Base-by-base conservation (phyloP, 2,113 vertebrate species). In the Caranx melampygus region DNA sequence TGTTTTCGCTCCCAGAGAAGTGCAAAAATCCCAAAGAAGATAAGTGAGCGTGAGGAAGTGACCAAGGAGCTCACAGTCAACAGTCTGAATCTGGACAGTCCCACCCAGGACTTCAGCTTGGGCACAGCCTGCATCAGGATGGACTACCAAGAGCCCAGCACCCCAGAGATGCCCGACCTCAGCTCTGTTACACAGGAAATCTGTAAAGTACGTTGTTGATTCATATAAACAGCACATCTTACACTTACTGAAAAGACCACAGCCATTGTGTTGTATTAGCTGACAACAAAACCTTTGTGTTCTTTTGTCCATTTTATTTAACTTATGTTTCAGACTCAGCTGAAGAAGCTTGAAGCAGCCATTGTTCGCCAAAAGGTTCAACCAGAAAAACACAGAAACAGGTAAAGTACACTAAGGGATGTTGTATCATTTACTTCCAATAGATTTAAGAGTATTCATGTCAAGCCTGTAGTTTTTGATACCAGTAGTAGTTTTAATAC, bases 141-240 rank as follows among this genome's bases (percentile, higher is more conserved):
- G 44, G 79, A 67, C 21, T 91, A 86, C 59, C 31, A 63, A 2
- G 93, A 94, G 14, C 88, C 89, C 18, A 65, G 63, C 83, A 95
- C 93, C 6, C 94, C 95, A 0, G 93, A 95, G 85, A 94, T 94
- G 94, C 94, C 94, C 0, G 94, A 95, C 52, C 87, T 95, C 64
- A 95, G 94, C 85, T 92, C 91, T 5, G 74, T 94, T 0, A 95
- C 95, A 8, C 93, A 93, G 78, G 93, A 95, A 78, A 94, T 95
- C 81, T 94, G 92, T 82, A 95, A 95, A 83, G 95, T 95, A 64
- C 63, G 92, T 65, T 1, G 8, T n/a, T 57, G 34, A 15, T 34
- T 51, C 33, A 16, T 2, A 44, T 68, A 11, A 34, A 21, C 14
- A 3, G 18, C 7, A 49, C 57, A 15, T 55, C n/a, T n/a, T n/a